Evolutionary conservation across 2,113 vertebrate genomes (phyloP).

Genomic region (Alethe castanea): DNA sequence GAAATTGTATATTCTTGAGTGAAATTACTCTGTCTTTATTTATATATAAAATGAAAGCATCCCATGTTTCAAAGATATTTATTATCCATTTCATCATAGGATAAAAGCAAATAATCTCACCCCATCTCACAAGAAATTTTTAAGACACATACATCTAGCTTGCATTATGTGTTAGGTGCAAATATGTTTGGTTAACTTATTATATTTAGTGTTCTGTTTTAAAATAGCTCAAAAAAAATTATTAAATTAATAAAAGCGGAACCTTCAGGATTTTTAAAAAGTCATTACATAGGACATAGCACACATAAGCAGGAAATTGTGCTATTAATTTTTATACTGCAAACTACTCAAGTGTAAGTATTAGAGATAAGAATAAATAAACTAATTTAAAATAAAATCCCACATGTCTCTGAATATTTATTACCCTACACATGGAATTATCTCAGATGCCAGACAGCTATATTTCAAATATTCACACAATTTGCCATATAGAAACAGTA

Average conservation of each 20-base stretch:
- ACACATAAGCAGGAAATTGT: not conserved
- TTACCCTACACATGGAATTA: not conserved
- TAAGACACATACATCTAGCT: not conserved
- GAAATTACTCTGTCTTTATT: not conserved
- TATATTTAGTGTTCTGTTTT: not conserved
- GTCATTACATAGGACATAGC: not conserved
- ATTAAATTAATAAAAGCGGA: not conserved
- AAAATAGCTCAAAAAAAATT: not conserved
- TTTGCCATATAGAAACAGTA: not conserved
- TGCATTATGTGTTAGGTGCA: not conserved
- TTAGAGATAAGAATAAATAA: constrained; percentile 1
- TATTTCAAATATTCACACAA: not conserved
- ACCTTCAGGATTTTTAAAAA: not conserved
- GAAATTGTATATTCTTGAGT: not conserved
- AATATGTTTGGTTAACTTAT: not conserved
- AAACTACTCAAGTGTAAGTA: not conserved
- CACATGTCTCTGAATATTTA: not conserved
- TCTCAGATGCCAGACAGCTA: not conserved
- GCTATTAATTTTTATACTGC: not conserved
- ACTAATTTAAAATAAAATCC: not conserved
- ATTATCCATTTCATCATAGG: not conserved
- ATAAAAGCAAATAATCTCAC: not conserved
- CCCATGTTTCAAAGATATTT: not conserved
- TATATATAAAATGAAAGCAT: not conserved
- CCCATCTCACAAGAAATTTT: not conserved